phyloP scores from a whole-genome alignment of 2,113 vertebrate genomes.

The Strix aluco region DNA sequence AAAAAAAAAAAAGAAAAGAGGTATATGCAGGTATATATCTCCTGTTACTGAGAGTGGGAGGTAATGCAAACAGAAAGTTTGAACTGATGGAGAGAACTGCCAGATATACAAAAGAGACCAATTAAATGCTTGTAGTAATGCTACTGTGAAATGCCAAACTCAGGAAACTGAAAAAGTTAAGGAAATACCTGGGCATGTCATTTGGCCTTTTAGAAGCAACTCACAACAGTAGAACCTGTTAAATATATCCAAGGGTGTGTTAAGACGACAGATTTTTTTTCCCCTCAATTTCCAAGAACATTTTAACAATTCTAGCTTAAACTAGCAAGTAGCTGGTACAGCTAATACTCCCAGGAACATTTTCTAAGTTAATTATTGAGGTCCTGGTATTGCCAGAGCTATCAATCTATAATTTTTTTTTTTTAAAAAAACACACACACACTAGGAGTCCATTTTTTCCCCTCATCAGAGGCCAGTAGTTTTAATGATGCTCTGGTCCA shows the following conservation, averaged over 20 bases:
- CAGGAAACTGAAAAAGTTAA: constrained; percentile 7
- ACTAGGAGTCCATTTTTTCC: background rate
- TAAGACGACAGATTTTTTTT: background rate
- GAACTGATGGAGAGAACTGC: background rate
- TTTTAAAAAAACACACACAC: background rate
- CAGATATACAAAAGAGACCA: background rate
- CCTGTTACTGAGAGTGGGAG: background rate
- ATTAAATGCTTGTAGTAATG: constrained; percentile 11
- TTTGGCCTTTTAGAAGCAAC: background rate
- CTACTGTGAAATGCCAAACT: background rate
- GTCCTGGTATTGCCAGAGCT: background rate
- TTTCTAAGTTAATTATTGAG: background rate
- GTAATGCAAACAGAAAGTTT: constrained; percentile 1
- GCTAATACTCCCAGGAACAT: background rate
- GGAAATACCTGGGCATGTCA: constrained; percentile 1
- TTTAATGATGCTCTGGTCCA: background rate
- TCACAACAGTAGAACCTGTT: background rate
- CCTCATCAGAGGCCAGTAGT: background rate
- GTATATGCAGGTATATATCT: background rate
- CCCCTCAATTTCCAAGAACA: background rate
- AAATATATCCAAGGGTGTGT: background rate
- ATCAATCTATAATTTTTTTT: background rate
- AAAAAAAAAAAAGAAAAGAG: background rate
- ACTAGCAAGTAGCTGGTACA: background rate
- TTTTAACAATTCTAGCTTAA: background rate